Evolutionary conservation across 2,888 invertebrate species (phyloP).

Genomic region (Thereva nobilitata): DNA sequence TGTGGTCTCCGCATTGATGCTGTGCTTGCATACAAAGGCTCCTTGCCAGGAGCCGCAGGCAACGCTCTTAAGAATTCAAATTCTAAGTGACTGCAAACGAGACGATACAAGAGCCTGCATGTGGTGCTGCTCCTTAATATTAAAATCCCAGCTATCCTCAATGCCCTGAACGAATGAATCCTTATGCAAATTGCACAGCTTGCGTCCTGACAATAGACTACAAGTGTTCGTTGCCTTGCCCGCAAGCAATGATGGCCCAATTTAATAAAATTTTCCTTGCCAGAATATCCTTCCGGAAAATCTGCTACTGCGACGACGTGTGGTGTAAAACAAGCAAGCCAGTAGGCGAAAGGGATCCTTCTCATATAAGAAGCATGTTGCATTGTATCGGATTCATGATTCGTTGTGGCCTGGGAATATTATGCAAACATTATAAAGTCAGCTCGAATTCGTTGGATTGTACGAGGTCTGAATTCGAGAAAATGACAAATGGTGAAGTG

Average conservation of each 20-base stretch:
- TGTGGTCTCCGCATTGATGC: no score
- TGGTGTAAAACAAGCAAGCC: conserved; percentile 15
- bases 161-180: conserved; percentile 27
- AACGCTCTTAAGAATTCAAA: conserved; percentile 19
- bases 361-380: conserved; percentile 15
- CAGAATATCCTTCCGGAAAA: conserved; percentile 29
- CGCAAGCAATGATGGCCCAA: conserved; percentile 31
- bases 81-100: conserved; percentile 33
- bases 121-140: conserved; percentile 21
- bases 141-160: conserved; percentile 22
- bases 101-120: conserved; percentile 20
- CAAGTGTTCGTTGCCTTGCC: conserved; percentile 18
- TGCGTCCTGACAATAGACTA: conserved; percentile 32
- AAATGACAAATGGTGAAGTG: no score
- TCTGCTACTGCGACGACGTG: conserved; percentile 23
- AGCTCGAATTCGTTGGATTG: no score
- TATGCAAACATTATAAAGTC: conserved; percentile 25
- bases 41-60: conserved; percentile 13
- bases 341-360: conserved; percentile 7
- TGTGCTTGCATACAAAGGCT: conserved; percentile 23
- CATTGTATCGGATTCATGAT: conserved; percentile 31
- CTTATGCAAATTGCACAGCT: conserved; percentile 30
- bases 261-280: conserved; percentile 32
- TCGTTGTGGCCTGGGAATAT: conserved; percentile 31
- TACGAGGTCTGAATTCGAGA: no score